These are phyloP conservation scores for Dynastes hyllus DNA, from an alignment of 2,888 invertebrate genomes.

Conservation along the genomic window DNA sequence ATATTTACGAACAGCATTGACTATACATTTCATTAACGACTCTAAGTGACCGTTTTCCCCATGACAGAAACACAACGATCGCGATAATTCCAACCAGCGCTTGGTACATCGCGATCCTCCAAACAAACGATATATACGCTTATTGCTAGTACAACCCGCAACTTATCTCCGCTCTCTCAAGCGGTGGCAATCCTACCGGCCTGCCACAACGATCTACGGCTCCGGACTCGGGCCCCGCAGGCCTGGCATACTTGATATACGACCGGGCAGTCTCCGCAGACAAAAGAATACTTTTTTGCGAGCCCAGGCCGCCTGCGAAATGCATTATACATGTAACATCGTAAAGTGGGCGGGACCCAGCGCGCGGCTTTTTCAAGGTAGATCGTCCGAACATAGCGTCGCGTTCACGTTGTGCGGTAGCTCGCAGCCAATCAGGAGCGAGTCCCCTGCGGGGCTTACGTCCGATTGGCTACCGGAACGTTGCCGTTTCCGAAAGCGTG, in stretches of 20 bases:
- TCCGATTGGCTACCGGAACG: slow-evolving; percentile 48
- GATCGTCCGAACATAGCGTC: slow-evolving; percentile 53
- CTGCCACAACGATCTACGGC: background rate
- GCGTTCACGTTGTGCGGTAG: slow-evolving; percentile 55
- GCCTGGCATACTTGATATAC: slow-evolving; percentile 62
- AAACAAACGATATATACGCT: no score
- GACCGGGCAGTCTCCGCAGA: slow-evolving; percentile 60
- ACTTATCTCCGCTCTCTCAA: background rate
- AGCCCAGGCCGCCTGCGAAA: slow-evolving; percentile 61
- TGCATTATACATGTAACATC: slow-evolving; percentile 69
- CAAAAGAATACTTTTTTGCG: slow-evolving; percentile 67
- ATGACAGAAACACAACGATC: no score
- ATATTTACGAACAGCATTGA: no score
- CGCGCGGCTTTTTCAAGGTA: slow-evolving; percentile 63
- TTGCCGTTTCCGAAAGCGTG: slow-evolving; percentile 29
- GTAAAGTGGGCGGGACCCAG: slow-evolving; percentile 63
- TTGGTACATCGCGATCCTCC: no score
- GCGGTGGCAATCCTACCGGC: background rate
- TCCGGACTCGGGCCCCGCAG: slow-evolving; percentile 5
- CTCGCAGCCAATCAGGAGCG: slow-evolving; percentile 55
- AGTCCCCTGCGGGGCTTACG: slow-evolving; percentile 19
- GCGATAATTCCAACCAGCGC: no score
- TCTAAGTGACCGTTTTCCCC: no score
- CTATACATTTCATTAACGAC: no score
- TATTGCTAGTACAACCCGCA: background rate